Percentiles rank a stretch among this genome's conserved stretches.
phyloP scores from a whole-genome alignment of 2,113 vertebrate species.

The Pteropus alecto region DNA sequence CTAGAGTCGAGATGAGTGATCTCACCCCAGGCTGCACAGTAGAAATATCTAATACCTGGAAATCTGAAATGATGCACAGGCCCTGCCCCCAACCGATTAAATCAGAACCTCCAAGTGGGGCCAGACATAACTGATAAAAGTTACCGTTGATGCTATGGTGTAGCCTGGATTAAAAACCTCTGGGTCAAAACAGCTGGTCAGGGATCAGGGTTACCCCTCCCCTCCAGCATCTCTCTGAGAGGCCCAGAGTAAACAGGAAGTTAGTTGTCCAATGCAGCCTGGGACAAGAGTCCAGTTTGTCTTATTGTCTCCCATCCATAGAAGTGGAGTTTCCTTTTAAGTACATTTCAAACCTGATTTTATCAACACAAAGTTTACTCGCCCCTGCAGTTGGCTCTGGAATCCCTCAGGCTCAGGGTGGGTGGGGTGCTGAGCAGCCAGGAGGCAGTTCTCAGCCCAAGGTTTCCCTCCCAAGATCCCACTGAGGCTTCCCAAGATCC shows the following conservation, averaged over 20 bases:
- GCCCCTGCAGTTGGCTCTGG: neutral
- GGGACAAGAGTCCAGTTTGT: neutral
- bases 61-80: no score
- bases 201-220: neutral
- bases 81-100: no score
- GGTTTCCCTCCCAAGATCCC: neutral
- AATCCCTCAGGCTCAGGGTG: neutral
- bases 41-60: neutral
- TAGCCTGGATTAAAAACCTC: neutral
- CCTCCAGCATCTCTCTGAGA: neutral
- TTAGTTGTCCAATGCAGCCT: neutral
- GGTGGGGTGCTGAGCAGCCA: neutral
- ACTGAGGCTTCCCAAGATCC: neutral
- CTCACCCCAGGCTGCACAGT: neutral
- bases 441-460: neutral
- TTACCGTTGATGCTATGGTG: neutral
- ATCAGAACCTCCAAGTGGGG: neutral
- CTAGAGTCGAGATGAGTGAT: neutral
- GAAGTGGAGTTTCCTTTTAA: neutral
- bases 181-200: neutral
- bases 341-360: neutral
- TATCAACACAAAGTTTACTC: neutral
- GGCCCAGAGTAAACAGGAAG: constrained; percentile 25
- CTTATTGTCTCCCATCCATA: neutral
- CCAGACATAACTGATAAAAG: neutral